Evolutionary conservation across 2,113 vertebrate species (phyloP).

Genomic region (Balaeniceps rex): DNA sequence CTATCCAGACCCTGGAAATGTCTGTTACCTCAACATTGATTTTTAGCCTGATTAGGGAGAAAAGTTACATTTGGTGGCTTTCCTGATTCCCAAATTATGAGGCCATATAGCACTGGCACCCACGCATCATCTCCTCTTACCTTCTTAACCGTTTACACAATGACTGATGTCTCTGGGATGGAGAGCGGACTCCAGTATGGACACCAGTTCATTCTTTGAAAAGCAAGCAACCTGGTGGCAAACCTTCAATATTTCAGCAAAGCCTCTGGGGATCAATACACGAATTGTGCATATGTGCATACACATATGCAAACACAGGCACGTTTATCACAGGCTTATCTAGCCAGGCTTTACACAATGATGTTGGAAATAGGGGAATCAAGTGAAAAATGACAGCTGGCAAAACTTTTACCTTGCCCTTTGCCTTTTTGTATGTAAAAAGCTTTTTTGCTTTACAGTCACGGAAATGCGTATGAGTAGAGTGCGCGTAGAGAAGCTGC

Average conservation of each 20-base stretch:
- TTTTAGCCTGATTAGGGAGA: neutral
- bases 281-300: neutral
- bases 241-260: neutral
- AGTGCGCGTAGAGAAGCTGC: neutral
- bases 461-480: neutral
- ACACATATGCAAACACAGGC: neutral
- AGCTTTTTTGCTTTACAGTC: neutral
- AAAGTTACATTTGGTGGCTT: neutral
- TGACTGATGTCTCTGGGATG: neutral
- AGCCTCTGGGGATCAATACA: neutral
- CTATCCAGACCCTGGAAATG: neutral
- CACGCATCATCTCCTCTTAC: neutral
- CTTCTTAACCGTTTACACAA: neutral
- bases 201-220: neutral
- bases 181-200: neutral
- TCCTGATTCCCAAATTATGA: neutral
- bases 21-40: neutral
- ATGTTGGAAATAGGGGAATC: neutral
- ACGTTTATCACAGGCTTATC: neutral
- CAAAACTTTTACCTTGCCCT: neutral
- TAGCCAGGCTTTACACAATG: neutral
- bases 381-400: constrained; percentile 6
- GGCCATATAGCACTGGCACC: neutral
- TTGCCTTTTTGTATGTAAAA: neutral
- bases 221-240: neutral